Evolutionary conservation across 2,113 vertebrate species (phyloP).

Genomic region (Rallus limicola): DNA sequence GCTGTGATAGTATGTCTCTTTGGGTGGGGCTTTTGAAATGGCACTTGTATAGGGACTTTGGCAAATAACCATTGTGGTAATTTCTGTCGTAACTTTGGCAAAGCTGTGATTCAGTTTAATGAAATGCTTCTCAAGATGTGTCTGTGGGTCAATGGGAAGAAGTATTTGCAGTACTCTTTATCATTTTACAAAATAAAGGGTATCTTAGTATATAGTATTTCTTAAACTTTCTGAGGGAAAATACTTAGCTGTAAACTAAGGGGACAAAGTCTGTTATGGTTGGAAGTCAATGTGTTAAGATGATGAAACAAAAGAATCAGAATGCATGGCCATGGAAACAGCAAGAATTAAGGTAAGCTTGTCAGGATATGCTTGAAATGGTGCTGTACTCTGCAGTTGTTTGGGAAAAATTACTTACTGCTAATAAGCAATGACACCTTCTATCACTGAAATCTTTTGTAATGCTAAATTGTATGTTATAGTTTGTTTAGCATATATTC

Average conservation of each 20-base stretch:
- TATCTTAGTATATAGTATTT: neutral
- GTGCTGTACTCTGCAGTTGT: neutral
- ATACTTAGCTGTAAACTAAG: neutral
- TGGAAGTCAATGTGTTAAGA: accelerated
- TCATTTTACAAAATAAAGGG: neutral
- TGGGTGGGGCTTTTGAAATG: neutral
- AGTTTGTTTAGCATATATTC: neutral
- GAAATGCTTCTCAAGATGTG: neutral
- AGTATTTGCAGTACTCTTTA: neutral
- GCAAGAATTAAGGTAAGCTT: neutral
- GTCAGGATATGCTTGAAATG: neutral
- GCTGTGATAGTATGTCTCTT: accelerated
- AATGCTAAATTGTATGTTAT: neutral
- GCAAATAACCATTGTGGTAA: accelerated
- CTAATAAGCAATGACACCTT: neutral
- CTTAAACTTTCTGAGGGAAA: neutral
- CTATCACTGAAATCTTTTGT: neutral
- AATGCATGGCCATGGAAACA: neutral
- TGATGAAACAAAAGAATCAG: neutral
- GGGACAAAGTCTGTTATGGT: neutral
- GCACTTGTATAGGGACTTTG: neutral
- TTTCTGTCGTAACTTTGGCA: neutral
- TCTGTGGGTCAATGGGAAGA: accelerated
- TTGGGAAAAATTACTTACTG: neutral
- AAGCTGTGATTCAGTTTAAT: neutral